Evolutionary conservation across 2,113 vertebrate genomes (phyloP).

Genomic region (Vanacampus margaritifer): DNA sequence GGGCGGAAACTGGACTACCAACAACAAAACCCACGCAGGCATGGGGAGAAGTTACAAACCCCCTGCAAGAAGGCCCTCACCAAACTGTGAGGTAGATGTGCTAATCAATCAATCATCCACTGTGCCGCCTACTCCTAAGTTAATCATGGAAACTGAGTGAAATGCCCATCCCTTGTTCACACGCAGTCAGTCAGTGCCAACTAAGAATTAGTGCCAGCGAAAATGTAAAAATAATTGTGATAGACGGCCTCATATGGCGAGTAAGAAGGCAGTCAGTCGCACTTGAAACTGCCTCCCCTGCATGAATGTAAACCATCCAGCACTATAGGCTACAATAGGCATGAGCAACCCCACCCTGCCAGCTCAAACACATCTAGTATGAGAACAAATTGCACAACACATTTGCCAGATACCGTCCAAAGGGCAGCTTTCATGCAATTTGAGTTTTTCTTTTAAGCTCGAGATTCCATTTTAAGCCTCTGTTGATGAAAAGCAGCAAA

Average conservation of each 20-base stretch:
- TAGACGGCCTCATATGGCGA: background rate
- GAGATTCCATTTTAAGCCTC: slow-evolving; percentile 12
- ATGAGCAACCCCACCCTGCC: background rate
- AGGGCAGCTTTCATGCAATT: background rate
- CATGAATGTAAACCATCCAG: background rate
- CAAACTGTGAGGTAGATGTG: too few species aligned
- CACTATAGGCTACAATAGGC: background rate
- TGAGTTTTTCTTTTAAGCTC: background rate
- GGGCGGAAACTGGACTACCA: too few species aligned
- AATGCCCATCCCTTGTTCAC: background rate
- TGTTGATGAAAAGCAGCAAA: background rate
- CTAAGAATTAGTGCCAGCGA: background rate
- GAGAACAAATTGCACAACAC: background rate
- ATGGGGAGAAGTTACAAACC: too few species aligned
- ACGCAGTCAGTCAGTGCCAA: background rate
- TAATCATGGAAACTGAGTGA: background rate
- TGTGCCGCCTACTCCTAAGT: background rate
- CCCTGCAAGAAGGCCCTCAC: too few species aligned
- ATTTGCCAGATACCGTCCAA: background rate
- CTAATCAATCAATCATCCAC: too few species aligned
- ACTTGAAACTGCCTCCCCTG: background rate
- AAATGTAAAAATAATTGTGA: slow-evolving; percentile 18
- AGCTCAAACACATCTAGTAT: background rate
- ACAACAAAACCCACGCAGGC: too few species aligned
- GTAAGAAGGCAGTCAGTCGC: slow-evolving; percentile 4